These are phyloP conservation scores for Synergus gifuensis DNA, from an alignment of 2,888 invertebrate species.

Conservation along the genomic window DNA sequence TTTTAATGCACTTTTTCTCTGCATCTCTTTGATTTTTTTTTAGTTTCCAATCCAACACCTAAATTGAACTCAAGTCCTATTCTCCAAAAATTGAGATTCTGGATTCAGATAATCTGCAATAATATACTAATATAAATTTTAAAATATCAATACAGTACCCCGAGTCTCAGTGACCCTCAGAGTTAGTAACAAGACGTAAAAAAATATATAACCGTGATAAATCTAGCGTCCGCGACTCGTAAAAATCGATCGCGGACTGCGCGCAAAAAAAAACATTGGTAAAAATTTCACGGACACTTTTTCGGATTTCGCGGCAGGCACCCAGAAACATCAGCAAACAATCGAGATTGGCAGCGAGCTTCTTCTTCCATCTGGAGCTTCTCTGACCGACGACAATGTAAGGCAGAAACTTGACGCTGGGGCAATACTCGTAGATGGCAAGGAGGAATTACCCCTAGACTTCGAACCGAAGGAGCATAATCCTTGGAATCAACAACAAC, in stretches of 20 bases:
- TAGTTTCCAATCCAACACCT: not conserved
- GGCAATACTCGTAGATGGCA: conserved; percentile 81
- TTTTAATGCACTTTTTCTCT: not conserved
- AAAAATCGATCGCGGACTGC: not conserved
- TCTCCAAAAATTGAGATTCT: not conserved
- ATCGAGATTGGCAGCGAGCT: conserved; percentile 76
- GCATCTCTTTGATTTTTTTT: not conserved
- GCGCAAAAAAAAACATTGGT: not conserved
- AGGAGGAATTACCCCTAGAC: conserved; percentile 84
- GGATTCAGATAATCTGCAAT: not conserved
- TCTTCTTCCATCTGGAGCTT: conserved; percentile 71
- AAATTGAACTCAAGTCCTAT: not conserved
- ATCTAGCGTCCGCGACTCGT: not conserved
- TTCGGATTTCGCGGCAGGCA: conserved; percentile 58
- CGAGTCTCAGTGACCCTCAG: conserved; percentile 24
- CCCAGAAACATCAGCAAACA: conserved; percentile 58
- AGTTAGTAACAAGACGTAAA: not conserved
- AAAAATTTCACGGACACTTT: conserved; percentile 44
- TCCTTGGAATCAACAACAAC: conserved; percentile 50
- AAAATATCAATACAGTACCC: not conserved
- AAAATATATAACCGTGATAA: not conserved
- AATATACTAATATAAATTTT: not conserved
- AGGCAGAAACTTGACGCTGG: conserved; percentile 79
- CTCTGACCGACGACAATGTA: conserved; percentile 73
- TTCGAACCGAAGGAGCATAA: conserved; percentile 71